Evolutionary conservation across 2,888 invertebrate species (phyloP).

Genomic region (Campoletis raptor): DNA sequence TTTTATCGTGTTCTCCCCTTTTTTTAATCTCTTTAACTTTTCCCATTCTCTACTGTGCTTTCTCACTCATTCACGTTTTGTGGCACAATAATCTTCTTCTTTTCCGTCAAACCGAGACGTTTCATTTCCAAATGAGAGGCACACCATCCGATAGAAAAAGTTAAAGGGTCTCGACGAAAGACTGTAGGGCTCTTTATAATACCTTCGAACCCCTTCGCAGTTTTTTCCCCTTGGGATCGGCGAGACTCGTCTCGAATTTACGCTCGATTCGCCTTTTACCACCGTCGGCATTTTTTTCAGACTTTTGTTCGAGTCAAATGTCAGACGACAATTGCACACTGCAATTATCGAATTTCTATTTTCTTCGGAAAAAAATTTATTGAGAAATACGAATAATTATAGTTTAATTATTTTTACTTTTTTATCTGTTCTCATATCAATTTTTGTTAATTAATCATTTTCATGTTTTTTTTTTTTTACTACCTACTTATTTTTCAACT

Average conservation of each 20-base stretch:
- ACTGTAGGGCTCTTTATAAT: slow-evolving; percentile 15
- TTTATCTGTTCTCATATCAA: not conserved
- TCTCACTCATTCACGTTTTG: slow-evolving; percentile 47
- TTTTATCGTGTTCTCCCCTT: slow-evolving; percentile 67
- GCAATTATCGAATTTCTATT: not conserved
- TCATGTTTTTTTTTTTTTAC: not conserved
- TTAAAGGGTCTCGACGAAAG: slow-evolving; percentile 71
- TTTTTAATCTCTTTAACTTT: slow-evolving; percentile 22
- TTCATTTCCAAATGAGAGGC: slow-evolving; percentile 79
- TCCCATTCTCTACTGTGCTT: slow-evolving; percentile 7
- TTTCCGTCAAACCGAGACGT: slow-evolving; percentile 79
- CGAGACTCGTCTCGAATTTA: slow-evolving; percentile 52
- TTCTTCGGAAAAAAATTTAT: not conserved
- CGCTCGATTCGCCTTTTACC: slow-evolving; percentile 44
- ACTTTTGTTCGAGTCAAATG: not conserved
- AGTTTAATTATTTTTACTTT: not conserved
- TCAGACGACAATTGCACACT: not conserved
- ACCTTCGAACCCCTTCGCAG: slow-evolving; percentile 48
- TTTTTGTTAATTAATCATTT: not conserved
- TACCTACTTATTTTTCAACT: not conserved
- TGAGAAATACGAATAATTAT: not conserved
- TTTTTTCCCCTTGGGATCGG: slow-evolving; percentile 10
- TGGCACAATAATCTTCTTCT: slow-evolving; percentile 73
- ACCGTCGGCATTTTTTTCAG: slow-evolving; percentile 34
- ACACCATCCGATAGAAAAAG: slow-evolving; percentile 76